These are phyloP conservation scores for Phalera bucephala DNA, from an alignment of 2,888 invertebrate genomes.

Conservation along the genomic window DNA sequence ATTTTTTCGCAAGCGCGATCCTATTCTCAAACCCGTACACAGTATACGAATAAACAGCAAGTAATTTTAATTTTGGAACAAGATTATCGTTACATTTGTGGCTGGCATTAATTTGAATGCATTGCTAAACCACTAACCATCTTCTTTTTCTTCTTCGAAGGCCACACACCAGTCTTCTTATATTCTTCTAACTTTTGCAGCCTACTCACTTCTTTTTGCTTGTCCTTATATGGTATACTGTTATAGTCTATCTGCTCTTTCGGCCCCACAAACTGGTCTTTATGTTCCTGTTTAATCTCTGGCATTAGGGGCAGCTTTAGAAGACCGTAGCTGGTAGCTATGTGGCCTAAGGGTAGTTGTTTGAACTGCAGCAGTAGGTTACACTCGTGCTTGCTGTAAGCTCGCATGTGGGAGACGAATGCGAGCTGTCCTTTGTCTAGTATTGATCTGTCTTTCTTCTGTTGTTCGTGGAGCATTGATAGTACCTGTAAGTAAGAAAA, in stretches of 20 bases:
- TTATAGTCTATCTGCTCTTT: constrained; percentile 86
- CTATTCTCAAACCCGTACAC: too few relatives aligned
- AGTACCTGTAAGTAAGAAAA: constrained; percentile 58
- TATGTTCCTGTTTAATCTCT: constrained; percentile 89
- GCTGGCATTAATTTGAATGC: too few relatives aligned
- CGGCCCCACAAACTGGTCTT: constrained; percentile 73
- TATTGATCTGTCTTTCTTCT: constrained; percentile 87
- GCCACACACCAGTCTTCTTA: constrained; percentile 90
- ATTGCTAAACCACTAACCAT: too few relatives aligned
- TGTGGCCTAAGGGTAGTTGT: constrained; percentile 89
- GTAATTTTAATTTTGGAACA: too few relatives aligned
- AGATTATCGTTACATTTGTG: too few relatives aligned
- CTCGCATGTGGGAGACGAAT: constrained; percentile 96
- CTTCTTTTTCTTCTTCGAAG: constrained; percentile 83
- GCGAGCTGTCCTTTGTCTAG: constrained; percentile 95
- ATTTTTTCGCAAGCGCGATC: too few relatives aligned
- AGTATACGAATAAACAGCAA: too few relatives aligned
- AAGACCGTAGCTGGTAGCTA: constrained; percentile 95
- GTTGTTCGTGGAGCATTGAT: constrained; percentile 84
- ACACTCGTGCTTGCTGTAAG: constrained; percentile 98
- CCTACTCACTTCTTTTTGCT: constrained; percentile 88
- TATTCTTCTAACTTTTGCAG: constrained; percentile 87
- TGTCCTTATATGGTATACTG: constrained; percentile 90
- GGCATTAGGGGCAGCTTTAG: constrained; percentile 97
- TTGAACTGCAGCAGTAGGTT: constrained; percentile 93